phyloP scores from a whole-genome alignment of 2,797 vertebrate genomes.

The Pseudochirops corinnae region DNA sequence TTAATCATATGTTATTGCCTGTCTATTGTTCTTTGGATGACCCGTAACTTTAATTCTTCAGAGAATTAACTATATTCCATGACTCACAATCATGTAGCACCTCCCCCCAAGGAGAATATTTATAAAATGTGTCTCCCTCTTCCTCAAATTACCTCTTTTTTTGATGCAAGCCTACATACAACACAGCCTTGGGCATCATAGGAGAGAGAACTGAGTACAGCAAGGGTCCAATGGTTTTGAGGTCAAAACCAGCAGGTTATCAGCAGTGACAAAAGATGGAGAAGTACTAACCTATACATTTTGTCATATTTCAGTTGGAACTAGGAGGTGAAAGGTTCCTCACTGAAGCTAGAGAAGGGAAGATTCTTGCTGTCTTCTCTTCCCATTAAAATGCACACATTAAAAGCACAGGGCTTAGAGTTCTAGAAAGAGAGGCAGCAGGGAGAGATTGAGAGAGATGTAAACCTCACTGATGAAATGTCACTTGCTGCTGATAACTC shows the following conservation, averaged over 20 bases:
- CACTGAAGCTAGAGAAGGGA: neutral
- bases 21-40: neutral
- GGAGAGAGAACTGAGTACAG: neutral
- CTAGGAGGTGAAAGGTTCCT: neutral
- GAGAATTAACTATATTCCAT: neutral
- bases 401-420: neutral
- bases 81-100: neutral
- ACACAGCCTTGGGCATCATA: neutral
- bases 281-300: neutral
- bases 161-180: neutral
- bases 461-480: neutral
- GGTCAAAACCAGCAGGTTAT: neutral
- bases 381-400: fast-evolving
- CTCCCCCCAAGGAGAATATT: neutral
- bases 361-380: fast-evolving
- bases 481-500: neutral
- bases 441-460: conserved; percentile 9
- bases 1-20: neutral
- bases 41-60: neutral
- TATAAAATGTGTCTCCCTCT: neutral
- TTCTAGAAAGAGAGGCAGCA: neutral
- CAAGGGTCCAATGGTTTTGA: neutral
- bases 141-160: neutral
- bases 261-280: neutral
- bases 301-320: neutral